Conservation (phyloP, 2,888 invertebrate species). For the Drosophila nigricruria region DNA sequence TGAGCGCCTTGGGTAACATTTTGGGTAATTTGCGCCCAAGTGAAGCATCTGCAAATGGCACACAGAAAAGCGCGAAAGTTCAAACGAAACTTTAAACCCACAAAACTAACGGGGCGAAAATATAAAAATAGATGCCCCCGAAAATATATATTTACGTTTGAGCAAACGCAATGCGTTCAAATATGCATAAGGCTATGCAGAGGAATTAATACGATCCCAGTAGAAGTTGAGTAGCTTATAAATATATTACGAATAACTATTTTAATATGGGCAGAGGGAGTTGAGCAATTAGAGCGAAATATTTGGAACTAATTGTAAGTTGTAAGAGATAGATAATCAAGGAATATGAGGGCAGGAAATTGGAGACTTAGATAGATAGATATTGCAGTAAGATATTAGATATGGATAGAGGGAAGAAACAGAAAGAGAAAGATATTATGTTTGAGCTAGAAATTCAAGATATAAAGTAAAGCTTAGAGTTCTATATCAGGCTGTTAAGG, state of each 20-base stretch:
- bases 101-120: neutral
- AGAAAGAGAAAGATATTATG: no score
- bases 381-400: neutral
- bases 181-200: neutral
- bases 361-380: neutral
- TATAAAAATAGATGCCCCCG: neutral
- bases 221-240: conserved; percentile 19
- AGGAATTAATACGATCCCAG: conserved; percentile 4
- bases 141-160: conserved; percentile 8
- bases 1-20: conserved; percentile 73
- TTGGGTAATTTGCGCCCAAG: conserved; percentile 69
- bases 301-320: neutral
- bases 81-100: conserved; percentile 37
- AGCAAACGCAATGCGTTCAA: conserved; percentile 12
- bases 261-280: neutral
- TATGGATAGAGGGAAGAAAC: no score
- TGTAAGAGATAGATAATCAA: neutral
- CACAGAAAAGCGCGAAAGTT: conserved; percentile 63
- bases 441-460: no score
- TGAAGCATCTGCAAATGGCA: conserved; percentile 63
- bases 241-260: conserved; percentile 20
- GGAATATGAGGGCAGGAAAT: neutral
- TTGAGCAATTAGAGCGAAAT: neutral
- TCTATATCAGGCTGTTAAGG: no score
- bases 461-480: no score